These are phyloP conservation scores for Clavelina lepadiformis DNA, from an alignment of 23 tunicate genomes.

Conservation along the genomic window DNA sequence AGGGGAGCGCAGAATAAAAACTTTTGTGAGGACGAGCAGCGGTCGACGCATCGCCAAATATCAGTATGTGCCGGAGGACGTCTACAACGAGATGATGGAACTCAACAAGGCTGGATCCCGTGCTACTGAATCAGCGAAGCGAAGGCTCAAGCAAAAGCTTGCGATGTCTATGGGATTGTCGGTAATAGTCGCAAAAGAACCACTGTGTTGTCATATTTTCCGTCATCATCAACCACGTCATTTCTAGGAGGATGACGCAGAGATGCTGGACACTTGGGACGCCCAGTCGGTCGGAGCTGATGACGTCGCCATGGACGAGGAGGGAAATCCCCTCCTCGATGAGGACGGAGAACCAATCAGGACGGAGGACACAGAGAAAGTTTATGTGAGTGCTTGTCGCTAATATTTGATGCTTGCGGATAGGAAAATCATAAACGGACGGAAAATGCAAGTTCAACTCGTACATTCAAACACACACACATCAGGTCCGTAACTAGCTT, in stretches of 20 bases:
- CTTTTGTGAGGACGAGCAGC: constrained; percentile 76
- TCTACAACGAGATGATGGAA: constrained; percentile 64
- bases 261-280: constrained; percentile 67
- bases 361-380: constrained; percentile 44
- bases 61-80: constrained; percentile 79
- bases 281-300: constrained; percentile 72
- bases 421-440: no score
- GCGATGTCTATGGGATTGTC: constrained; percentile 51
- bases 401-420: no score
- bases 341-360: constrained; percentile 72
- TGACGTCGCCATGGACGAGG: constrained; percentile 79
- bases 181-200: constrained; percentile 5
- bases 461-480: no score
- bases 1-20: constrained; percentile 86
- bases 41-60: constrained; percentile 72
- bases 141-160: constrained; percentile 49
- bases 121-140: constrained; percentile 82
- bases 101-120: constrained; percentile 39
- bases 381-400: constrained; percentile 54
- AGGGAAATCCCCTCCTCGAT: constrained; percentile 70
- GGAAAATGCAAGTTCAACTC: no score
- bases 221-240: not conserved
- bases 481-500: no score
- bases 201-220: not conserved
- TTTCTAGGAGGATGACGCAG: constrained; percentile 53